Evolutionary conservation across 2,888 invertebrate genomes (phyloP), one percentile per base, ranked within the genome.

Genomic region (Megalurothrips usitatus): DNA sequence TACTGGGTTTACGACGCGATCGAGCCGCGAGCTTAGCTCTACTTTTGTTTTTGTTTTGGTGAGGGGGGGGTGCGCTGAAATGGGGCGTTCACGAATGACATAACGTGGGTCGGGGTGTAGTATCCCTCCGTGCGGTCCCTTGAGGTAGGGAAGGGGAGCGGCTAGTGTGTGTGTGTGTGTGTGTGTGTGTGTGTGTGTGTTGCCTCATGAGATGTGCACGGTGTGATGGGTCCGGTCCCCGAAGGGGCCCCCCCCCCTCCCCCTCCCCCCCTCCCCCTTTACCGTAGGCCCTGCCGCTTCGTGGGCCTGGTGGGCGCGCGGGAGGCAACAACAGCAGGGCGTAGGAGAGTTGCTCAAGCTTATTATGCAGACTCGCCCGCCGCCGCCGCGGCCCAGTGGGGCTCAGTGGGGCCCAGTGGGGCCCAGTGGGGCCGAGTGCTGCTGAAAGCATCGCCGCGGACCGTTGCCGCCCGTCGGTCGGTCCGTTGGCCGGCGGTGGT

Each of bases 181-280:
- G 58, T 2, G 58, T 58, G 58, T 2, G 58, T 58, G 58, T 26
- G 23, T 23, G 68, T 75, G 23, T 75, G 68, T 75, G 68, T 75
- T 75, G 68, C 68, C 68, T 26, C 68, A 75, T 75, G 23, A 75
- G 68, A 75, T 75, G 68, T 75, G 23, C 68, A 75, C 68, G 68
- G 12, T 75, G 68, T 43, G 34, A 58, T 58, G 58, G n/a, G n/a
- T n/a, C n/a, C n/a, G n/a, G 34, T 43, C 34, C 34, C 34, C 34
- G 34, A 43, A 43, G 34, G 34, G 34, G 34, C 3, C 34, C 34
- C 34, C 34, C 34, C 6, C 34, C 34, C n/a, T n/a, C n/a, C n/a
- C n/a, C n/a, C n/a, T n/a, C n/a, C n/a, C n/a, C n/a, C n/a, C n/a
- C n/a, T n/a, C n/a, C n/a, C n/a, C n/a, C n/a, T n/a, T n/a, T n/a